These are phyloP conservation scores for Mnemiopsis leidyi DNA, from an alignment of 37 sponge, comb jelly and placozoan species.

Conservation along the genomic window DNA sequence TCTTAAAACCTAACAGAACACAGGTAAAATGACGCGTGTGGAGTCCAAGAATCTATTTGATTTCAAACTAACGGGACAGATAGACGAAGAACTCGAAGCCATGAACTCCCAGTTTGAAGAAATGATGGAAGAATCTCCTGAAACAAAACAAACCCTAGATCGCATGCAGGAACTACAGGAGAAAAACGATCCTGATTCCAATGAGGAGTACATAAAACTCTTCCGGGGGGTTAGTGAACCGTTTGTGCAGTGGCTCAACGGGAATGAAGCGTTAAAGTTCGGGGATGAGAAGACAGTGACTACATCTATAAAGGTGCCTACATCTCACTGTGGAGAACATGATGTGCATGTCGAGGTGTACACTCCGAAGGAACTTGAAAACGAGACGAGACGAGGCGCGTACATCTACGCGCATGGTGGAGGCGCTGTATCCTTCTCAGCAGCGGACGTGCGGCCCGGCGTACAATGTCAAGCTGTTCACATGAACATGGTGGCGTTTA, in stretches of 20 bases:
- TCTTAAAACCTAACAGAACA: too few species aligned
- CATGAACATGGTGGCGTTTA: background rate
- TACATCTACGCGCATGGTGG: background rate
- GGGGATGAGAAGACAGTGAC: background rate
- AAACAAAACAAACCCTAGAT: background rate
- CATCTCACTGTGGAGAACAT: background rate
- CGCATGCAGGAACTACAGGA: background rate
- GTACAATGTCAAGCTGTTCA: background rate
- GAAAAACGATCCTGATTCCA: background rate
- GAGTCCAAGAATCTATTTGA: background rate
- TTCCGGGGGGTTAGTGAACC: background rate
- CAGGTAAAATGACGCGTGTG: background rate
- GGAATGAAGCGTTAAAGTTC: background rate
- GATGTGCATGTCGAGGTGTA: background rate
- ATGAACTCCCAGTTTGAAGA: background rate
- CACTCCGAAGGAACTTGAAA: background rate
- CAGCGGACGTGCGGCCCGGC: background rate
- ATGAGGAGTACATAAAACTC: background rate
- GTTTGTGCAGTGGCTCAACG: too few species aligned
- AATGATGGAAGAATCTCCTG: background rate
- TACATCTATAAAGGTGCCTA: background rate
- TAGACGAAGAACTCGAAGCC: background rate
- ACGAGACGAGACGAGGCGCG: background rate
- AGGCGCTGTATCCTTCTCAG: background rate
- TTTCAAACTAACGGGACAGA: background rate